A percentile compares a stretch with the other conserved stretches of the same genome.
Conservation (phyloP, 2,113 vertebrate species). For the Rhinopomastus cyanomelas region DNA sequence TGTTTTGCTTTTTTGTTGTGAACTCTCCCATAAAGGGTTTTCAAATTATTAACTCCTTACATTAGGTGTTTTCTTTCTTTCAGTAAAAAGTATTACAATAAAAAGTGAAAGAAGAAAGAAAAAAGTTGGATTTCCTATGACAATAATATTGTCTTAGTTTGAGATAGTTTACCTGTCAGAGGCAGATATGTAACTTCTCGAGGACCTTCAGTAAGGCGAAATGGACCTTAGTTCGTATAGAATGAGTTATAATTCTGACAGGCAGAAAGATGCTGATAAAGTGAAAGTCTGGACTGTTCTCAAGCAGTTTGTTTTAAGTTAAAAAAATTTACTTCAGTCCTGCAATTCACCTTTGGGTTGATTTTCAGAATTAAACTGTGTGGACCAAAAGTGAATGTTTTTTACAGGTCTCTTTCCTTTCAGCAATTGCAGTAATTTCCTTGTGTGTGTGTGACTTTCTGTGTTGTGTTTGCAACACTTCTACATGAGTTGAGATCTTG, state of each 20-base stretch:
- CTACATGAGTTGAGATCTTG: not conserved
- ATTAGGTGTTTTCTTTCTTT: not conserved
- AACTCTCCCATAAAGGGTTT: not conserved
- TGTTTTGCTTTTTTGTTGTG: not conserved
- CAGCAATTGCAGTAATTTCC: fast-evolving
- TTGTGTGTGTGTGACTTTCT: fast-evolving
- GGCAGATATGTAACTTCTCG: not conserved
- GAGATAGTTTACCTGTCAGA: not conserved
- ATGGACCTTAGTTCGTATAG: not conserved
- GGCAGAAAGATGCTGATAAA: not conserved
- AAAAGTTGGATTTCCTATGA: not conserved
- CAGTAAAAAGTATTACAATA: not conserved
- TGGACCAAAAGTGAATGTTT: not conserved
- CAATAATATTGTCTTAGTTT: not conserved
- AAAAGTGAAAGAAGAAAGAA: not conserved
- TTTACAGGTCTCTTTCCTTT: not conserved
- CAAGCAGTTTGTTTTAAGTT: not conserved
- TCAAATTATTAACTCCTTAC: not conserved
- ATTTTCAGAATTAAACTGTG: not conserved
- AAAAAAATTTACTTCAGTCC: not conserved
- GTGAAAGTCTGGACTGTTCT: not conserved
- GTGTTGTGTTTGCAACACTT: not conserved
- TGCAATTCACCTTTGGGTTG: not conserved
- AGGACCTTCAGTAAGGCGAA: not conserved
- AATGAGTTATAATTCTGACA: not conserved